A percentile compares a stretch with the other conserved stretches of the same genome.
These are phyloP conservation scores for Drosophila peninsularis DNA, from an alignment of 2,888 invertebrate genomes.

Conservation along the genomic window DNA sequence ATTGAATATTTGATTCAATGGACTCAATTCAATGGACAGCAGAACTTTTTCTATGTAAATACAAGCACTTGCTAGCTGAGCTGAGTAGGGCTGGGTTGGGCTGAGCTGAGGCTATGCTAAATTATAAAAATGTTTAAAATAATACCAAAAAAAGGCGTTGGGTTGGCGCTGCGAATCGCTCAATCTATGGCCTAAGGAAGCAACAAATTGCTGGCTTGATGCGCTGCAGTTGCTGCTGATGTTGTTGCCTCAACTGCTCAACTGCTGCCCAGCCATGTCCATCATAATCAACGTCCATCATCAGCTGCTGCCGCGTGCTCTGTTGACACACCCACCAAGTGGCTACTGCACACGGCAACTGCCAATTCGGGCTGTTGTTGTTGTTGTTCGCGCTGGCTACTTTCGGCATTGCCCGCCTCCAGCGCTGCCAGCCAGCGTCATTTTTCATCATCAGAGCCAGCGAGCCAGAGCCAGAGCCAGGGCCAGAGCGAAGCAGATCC, in stretches of 20 bases:
- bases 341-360: conserved; percentile 75
- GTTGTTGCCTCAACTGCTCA: not conserved
- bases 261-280: conserved; percentile 56
- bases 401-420: conserved; percentile 65
- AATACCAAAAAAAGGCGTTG: conserved; percentile 79
- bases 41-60: conserved; percentile 62
- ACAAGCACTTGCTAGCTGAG: conserved; percentile 16
- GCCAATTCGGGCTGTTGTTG: conserved; percentile 44
- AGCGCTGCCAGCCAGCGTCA: conserved; percentile 73
- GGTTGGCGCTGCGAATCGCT: conserved; percentile 72
- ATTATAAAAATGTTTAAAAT: conserved; percentile 77
- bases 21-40: too few species aligned
- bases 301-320: conserved; percentile 75
- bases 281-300: conserved; percentile 77
- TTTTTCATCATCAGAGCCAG: conserved; percentile 69
- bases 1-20: too few species aligned
- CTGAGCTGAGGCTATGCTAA: conserved; percentile 39
- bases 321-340: conserved; percentile 74
- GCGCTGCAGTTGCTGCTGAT: conserved; percentile 24
- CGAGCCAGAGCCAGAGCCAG: not conserved
- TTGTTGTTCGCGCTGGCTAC: conserved; percentile 24
- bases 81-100: not conserved
- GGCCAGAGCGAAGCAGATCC: conserved; percentile 5
- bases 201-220: conserved; percentile 58
- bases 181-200: conserved; percentile 68